phyloP scores from a whole-genome alignment of 2,113 vertebrate species.

The Gnathonemus longibarbis region DNA sequence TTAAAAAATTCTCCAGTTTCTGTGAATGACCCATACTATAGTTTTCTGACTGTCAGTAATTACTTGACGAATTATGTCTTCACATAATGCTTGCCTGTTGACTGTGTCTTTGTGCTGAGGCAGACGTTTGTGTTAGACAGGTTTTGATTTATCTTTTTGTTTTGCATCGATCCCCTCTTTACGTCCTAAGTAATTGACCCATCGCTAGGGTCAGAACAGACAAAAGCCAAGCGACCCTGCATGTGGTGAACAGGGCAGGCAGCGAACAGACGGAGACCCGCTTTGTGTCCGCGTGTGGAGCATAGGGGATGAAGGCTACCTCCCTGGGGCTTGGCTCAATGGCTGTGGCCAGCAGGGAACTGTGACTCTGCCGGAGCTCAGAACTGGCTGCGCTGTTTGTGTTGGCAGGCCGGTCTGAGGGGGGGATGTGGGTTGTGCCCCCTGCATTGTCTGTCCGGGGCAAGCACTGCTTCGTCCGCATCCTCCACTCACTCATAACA shows the following conservation, averaged over 20 bases:
- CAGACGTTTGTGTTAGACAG: neutral
- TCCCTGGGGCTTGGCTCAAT: constrained; percentile 10
- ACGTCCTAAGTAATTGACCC: constrained; percentile 25
- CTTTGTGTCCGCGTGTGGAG: neutral
- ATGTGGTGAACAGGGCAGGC: constrained; percentile 2
- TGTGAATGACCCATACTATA: neutral
- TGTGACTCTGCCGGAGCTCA: neutral
- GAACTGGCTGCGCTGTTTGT: constrained; percentile 22
- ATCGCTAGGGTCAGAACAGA: constrained; percentile 14
- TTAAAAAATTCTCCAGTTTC: neutral
- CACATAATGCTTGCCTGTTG: neutral
- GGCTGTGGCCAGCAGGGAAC: constrained; percentile 4
- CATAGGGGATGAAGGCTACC: constrained; percentile 17
- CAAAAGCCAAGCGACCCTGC: constrained; percentile 16
- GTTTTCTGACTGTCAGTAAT: neutral
- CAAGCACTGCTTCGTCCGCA: neutral
- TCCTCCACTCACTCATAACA: constrained; percentile 2
- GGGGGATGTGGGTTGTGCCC: neutral
- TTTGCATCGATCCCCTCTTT: neutral
- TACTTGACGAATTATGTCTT: neutral
- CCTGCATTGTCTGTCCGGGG: constrained; percentile 13
- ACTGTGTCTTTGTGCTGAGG: neutral
- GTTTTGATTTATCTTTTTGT: neutral
- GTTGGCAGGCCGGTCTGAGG: constrained; percentile 5
- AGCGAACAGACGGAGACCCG: constrained; percentile 20